Evolutionary conservation across 37 sponge, comb jelly and placozoan species (phyloP).

Genomic region (Ianthella basta): DNA sequence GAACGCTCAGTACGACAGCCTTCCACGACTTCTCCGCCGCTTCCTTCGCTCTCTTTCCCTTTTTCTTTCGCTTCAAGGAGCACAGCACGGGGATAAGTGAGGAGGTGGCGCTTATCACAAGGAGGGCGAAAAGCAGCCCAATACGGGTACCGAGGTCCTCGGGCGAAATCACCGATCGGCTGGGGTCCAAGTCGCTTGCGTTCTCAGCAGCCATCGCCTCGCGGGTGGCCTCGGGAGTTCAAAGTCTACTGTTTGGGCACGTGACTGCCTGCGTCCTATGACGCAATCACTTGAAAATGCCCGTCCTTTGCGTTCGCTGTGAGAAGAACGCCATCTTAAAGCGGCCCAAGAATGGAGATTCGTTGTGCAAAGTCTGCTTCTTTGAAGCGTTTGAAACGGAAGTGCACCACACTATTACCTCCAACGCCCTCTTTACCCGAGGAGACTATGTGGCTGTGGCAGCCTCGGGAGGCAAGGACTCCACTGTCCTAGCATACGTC

Average conservation of each 20-base stretch:
- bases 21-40: slow-evolving; percentile 6
- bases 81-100: not conserved
- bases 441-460: slow-evolving; percentile 93
- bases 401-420: slow-evolving; percentile 84
- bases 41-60: not conserved
- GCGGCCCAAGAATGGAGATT: slow-evolving; percentile 95
- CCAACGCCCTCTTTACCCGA: slow-evolving; percentile 70
- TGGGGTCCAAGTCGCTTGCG: not conserved
- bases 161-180: too few relatives aligned
- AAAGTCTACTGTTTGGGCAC: not conserved
- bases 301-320: slow-evolving; percentile 62
- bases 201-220: not conserved
- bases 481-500: slow-evolving; percentile 93
- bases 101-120: not conserved
- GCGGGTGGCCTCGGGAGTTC: not conserved
- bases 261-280: not conserved
- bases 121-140: slow-evolving; percentile 3
- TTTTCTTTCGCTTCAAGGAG: not conserved
- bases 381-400: slow-evolving; percentile 84
- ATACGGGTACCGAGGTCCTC: not conserved
- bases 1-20: not conserved
- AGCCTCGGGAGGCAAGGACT: slow-evolving; percentile 97
- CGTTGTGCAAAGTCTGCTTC: slow-evolving; percentile 90
- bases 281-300: slow-evolving; percentile 40
- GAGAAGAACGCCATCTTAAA: slow-evolving; percentile 76